These are phyloP conservation scores for Campodea augens DNA, from an alignment of 1,140 invertebrate genomes.

Conservation along the genomic window DNA sequence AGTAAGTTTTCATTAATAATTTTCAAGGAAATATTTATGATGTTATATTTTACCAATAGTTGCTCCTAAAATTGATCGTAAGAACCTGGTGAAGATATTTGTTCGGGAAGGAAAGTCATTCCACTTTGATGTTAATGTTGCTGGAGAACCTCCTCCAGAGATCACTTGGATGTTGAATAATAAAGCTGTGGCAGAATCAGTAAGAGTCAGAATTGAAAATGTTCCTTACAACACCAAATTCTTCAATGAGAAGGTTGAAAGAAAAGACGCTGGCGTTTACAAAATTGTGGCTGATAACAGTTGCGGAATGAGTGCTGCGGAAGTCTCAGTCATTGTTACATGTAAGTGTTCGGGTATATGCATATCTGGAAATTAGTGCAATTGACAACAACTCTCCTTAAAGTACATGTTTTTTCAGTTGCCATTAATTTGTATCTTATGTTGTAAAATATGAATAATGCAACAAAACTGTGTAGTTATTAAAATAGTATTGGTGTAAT, in stretches of 20 bases:
- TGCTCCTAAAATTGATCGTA: constrained; percentile 76
- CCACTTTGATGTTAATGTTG: constrained; percentile 61
- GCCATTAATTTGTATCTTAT: too few species aligned
- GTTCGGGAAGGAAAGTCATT: constrained; percentile 68
- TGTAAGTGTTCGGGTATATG: constrained; percentile 56
- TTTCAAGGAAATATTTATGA: not conserved
- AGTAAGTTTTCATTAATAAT: too few species aligned
- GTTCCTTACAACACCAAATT: constrained; percentile 73
- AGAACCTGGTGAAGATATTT: constrained; percentile 50
- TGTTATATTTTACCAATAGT: constrained; percentile 35
- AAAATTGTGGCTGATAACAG: constrained; percentile 68
- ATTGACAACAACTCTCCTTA: too few species aligned
- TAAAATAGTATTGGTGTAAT: too few species aligned
- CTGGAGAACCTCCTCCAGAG: constrained; percentile 64
- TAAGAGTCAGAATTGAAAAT: constrained; percentile 47
- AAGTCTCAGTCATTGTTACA: constrained; percentile 74
- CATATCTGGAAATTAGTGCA: too few species aligned
- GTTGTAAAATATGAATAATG: too few species aligned
- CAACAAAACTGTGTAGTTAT: too few species aligned
- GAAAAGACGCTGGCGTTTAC: constrained; percentile 69
- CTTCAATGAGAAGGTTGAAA: constrained; percentile 55
- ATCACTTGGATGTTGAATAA: constrained; percentile 48
- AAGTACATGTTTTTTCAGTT: too few species aligned
- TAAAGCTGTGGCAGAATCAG: constrained; percentile 34
- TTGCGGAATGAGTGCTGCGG: constrained; percentile 71